Conservation (phyloP, 2,797 vertebrate species). For the Bovichtus variegatus region DNA sequence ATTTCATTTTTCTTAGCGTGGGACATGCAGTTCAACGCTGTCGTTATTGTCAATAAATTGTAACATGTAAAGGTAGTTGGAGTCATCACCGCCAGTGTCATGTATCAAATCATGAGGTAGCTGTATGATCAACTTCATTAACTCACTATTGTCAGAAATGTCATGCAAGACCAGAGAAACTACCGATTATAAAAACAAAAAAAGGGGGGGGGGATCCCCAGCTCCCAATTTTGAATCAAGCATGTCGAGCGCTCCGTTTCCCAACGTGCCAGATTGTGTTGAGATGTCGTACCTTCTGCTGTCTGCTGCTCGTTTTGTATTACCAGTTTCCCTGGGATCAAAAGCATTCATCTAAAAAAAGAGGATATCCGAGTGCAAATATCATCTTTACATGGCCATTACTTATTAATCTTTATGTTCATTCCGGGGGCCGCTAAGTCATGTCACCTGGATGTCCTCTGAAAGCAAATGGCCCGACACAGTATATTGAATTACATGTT, state of each 20-base stretch:
- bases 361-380: slow-evolving; percentile 79
- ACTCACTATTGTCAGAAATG: slow-evolving; percentile 31
- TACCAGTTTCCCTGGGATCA: slow-evolving; percentile 76
- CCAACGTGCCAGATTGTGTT: slow-evolving; percentile 41
- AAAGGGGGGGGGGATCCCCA: not conserved
- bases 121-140: slow-evolving; percentile 17
- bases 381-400: slow-evolving; percentile 85
- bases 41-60: slow-evolving; percentile 78
- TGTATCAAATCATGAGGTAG: not conserved
- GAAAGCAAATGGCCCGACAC: slow-evolving; percentile 79
- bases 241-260: slow-evolving; percentile 6
- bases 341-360: slow-evolving; percentile 76
- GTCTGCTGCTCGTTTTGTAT: slow-evolving; percentile 61
- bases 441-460: slow-evolving; percentile 86
- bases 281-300: slow-evolving; percentile 54
- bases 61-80: slow-evolving; percentile 62
- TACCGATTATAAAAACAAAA: slow-evolving; percentile 11
- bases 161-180: slow-evolving; percentile 20
- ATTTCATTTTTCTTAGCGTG: slow-evolving; percentile 76
- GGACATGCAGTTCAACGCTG: slow-evolving; percentile 68
- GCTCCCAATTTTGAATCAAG: slow-evolving; percentile 4
- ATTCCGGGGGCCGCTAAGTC: slow-evolving; percentile 82
- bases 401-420: slow-evolving; percentile 88
- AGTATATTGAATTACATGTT: slow-evolving; percentile 83
- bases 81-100: slow-evolving; percentile 32